These are phyloP conservation scores for Acanthococcus lagerstroemiae DNA, from an alignment of 2,888 invertebrate genomes.

Conservation along the genomic window DNA sequence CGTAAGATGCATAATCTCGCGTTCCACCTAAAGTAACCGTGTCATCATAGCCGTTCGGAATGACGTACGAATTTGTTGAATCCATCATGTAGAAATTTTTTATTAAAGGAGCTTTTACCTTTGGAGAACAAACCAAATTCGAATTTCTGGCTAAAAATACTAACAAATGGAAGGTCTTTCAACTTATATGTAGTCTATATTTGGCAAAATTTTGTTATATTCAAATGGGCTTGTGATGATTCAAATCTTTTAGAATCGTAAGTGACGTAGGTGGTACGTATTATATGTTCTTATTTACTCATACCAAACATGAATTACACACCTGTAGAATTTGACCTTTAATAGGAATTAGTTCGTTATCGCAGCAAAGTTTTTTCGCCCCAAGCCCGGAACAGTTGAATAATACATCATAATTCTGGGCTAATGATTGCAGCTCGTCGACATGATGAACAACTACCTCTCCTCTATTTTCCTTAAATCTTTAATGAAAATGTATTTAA, in stretches of 20 bases:
- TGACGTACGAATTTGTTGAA: slow-evolving; percentile 63
- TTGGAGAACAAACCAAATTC: not conserved
- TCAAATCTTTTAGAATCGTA: no score
- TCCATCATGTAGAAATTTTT: slow-evolving; percentile 81
- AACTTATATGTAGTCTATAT: no score
- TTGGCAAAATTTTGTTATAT: no score
- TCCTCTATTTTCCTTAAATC: slow-evolving; percentile 55
- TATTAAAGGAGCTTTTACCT: slow-evolving; percentile 78
- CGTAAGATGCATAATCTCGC: slow-evolving; percentile 70
- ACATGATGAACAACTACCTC: slow-evolving; percentile 50
- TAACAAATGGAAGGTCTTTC: no score
- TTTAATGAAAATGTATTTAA: slow-evolving; percentile 39
- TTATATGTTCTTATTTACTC: not conserved
- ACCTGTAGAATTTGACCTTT: slow-evolving; percentile 75
- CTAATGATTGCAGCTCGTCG: slow-evolving; percentile 51
- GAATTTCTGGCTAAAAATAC: not conserved
- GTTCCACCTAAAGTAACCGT: slow-evolving; percentile 74
- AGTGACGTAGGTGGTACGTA: not conserved
- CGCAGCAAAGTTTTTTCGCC: slow-evolving; percentile 63
- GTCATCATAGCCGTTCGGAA: slow-evolving; percentile 55
- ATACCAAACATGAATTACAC: slow-evolving; percentile 26
- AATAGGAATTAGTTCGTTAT: slow-evolving; percentile 63
- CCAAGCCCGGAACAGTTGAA: slow-evolving; percentile 81
- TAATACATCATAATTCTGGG: slow-evolving; percentile 55
- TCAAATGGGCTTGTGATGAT: no score